Evolutionary conservation across 2,113 vertebrate genomes (phyloP), one percentile per base, ranked within the genome.

Genomic region (Otocyon megalotis): DNA sequence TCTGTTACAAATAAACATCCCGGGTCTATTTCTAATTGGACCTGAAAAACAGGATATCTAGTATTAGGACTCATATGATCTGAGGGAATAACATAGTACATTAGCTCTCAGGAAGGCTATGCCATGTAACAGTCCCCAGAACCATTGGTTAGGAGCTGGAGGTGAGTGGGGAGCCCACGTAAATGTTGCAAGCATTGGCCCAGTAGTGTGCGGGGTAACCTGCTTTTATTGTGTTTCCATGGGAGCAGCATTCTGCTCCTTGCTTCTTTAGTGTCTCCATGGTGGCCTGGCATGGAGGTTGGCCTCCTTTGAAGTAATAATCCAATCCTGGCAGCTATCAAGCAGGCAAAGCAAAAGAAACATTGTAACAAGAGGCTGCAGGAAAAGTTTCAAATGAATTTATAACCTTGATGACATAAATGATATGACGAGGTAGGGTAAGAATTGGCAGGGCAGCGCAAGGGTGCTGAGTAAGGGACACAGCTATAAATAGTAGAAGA

Each of bases 291-390:
- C 91, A 58, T 82, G 62, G 50, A 91, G 77, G 17, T 88, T 90
- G 77, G 85, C 79, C 43, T 56, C 69, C 85, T 97, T 95, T 96
- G 93, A 96, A 97, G 43, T 96, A 80, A 89, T 91, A 92, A 93
- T 93, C 87, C 76, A 60, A 26, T 63, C 30, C 85, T 97, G 85
- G 85, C 89, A 97, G 60, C 62, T 89, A 15, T 32, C 84, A 74
- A 74, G 9, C 16, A 79, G 54, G 56, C 65, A 96, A 35, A 88
- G 54, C 54, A 72, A 95, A 88, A 62, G 65, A 95, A 86, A 88
- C 56, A 58, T 35, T 37, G 15, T 71, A 96, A 74, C 84, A 88
- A 79, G 16, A 88, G 50, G 26, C 62, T 93, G 26, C 54, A 65
- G 93, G 82, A 95, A 94, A 94, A 94, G 15, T 43, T 90, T 93